Evolutionary conservation across 1,140 invertebrate genomes (phyloP), one percentile per base, ranked within the genome.

Genomic region (Arion vulgaris): DNA sequence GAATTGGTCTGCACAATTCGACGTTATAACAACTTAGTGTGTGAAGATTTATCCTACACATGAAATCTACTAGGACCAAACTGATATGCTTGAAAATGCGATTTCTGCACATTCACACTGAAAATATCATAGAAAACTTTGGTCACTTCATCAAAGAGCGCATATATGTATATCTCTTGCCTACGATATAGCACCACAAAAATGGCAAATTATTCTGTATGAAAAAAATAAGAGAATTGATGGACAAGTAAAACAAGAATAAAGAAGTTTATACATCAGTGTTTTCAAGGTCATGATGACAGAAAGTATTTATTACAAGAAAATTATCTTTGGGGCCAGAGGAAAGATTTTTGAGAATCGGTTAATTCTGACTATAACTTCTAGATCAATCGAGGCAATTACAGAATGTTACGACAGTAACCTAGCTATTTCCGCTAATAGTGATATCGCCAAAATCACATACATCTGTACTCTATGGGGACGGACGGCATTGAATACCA

Each of bases 401-500:
- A 66, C 19, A 1, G 78, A 80, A 51, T 28, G 32, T 15, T 80
- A 49, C n/a, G 11, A 71, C 23, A 36, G 78, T 13, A 80, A 80
- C 39, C 78, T 66, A 32, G 41, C 71, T 9, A 11, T 69, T 66
- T 66, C 78, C 1, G 78, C 78, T n/a, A 71, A 69, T 28, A 49
- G 45, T n/a, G 68, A 80, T 45, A 80, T 80, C 41, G 78, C 78
- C 66, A 69, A 32, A 41, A 45, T 71, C 34, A 69, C 62, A n/a
- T n/a, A n/a, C n/a, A n/a, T n/a, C n/a, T n/a, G 26, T 80, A 36
- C 45, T 49, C 28, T 38, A 15, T 71, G 13, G 41, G 36, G 49
- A 2, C 26, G 15, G 78, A 80, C 68, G 78, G 71, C 15, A 49
- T 80, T 26, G 36, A 80, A n/a, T 80, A 80, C 28, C 78, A 80